Percentiles rank a stretch among this genome's conserved stretches.
phyloP scores from a whole-genome alignment of 2,113 vertebrate species.

The Macquaria ambigua region DNA sequence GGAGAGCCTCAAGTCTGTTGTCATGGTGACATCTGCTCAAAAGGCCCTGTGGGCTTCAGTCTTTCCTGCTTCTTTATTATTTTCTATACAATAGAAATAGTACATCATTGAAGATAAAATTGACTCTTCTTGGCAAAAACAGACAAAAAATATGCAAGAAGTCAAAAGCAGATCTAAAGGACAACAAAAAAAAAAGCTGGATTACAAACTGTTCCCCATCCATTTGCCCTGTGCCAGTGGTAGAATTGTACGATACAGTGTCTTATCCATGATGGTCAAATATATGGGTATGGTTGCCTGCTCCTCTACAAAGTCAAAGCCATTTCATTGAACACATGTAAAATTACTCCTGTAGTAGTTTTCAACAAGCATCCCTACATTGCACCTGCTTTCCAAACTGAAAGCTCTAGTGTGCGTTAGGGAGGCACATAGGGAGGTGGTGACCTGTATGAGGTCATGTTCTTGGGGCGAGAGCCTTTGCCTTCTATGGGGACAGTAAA shows the following conservation, averaged over 20 bases:
- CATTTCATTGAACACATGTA: constrained; percentile 71
- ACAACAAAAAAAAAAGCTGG: constrained; percentile 60
- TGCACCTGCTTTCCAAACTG: constrained; percentile 69
- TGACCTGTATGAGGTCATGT: constrained; percentile 98
- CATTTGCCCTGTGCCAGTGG: constrained; percentile 67
- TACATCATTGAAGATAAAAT: constrained; percentile 82
- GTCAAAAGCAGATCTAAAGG: constrained; percentile 79
- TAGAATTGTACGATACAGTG: constrained; percentile 64
- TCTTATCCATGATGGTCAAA: constrained; percentile 76
- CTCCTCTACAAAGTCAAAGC: constrained; percentile 80
- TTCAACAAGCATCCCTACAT: constrained; percentile 70
- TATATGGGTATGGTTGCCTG: constrained; percentile 72
- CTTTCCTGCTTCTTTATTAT: constrained; percentile 80
- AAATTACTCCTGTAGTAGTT: constrained; percentile 75
- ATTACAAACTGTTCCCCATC: constrained; percentile 67
- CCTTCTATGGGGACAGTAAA: constrained; percentile 96
- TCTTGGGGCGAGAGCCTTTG: constrained; percentile 97
- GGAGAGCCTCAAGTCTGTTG: constrained; percentile 81
- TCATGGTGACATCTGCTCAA: constrained; percentile 82
- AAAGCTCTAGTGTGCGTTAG: constrained; percentile 83
- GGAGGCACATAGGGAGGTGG: constrained; percentile 97
- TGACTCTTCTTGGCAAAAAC: constrained; percentile 81
- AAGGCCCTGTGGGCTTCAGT: constrained; percentile 75
- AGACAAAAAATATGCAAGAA: constrained; percentile 72
- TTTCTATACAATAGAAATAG: constrained; percentile 87